Evolutionary conservation across 2,888 invertebrate species (phyloP).

Genomic region (Tachina lurida): DNA sequence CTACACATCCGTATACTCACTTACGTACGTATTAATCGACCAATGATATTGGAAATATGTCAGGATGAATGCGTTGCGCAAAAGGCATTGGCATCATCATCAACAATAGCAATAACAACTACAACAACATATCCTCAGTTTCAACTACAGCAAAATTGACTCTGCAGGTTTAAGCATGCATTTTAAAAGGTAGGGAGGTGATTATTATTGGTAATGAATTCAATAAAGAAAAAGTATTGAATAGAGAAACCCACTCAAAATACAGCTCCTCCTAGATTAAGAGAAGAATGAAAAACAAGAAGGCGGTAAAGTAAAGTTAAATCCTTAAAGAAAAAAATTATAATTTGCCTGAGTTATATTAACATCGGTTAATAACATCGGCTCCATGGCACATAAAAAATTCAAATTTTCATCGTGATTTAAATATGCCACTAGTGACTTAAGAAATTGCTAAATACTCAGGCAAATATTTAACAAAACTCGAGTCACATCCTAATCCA

Average conservation of each 20-base stretch:
- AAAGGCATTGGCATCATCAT: slow-evolving; percentile 71
- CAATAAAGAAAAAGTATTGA: slow-evolving; percentile 50
- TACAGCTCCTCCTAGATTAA: slow-evolving; percentile 56
- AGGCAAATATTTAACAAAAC: too few species aligned
- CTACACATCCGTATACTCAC: neutral
- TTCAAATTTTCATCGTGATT: too few species aligned
- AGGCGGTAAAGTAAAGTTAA: neutral
- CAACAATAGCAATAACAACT: slow-evolving; percentile 49
- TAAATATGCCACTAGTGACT: too few species aligned
- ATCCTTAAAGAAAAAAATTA: neutral
- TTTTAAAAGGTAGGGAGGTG: slow-evolving; percentile 39
- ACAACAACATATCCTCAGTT: slow-evolving; percentile 27
- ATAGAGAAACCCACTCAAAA: slow-evolving; percentile 35
- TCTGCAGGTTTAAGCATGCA: slow-evolving; percentile 16
- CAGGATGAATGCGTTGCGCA: slow-evolving; percentile 77
- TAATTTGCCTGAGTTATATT: too few species aligned
- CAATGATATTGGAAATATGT: slow-evolving; percentile 83
- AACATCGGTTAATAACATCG: too few species aligned
- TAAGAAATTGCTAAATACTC: too few species aligned
- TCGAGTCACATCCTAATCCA: too few species aligned
- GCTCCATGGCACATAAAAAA: too few species aligned
- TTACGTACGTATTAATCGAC: slow-evolving; percentile 79
- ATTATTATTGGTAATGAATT: slow-evolving; percentile 65
- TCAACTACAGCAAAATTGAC: slow-evolving; percentile 30
- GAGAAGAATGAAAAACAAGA: slow-evolving; percentile 14